Conservation (phyloP, 2,888 invertebrate genomes). For the Dendrolimus houi region DNA sequence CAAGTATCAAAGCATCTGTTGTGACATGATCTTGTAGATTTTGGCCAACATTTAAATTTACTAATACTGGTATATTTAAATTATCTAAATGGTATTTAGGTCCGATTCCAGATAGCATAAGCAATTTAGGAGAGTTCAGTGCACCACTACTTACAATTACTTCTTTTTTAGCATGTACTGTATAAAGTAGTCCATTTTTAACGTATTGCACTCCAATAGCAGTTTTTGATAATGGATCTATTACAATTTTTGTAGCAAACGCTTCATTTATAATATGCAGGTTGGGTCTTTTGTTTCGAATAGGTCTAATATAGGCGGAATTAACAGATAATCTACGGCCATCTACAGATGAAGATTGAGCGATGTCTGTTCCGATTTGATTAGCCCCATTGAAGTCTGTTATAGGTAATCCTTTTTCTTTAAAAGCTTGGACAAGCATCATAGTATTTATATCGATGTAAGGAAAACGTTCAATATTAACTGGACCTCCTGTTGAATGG, state of each 20-base stretch:
- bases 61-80: slow-evolving; percentile 72
- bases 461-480: slow-evolving; percentile 79
- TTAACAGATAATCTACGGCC: slow-evolving; percentile 79
- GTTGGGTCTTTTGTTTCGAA: slow-evolving; percentile 71
- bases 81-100: slow-evolving; percentile 70
- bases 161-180: slow-evolving; percentile 74
- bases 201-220: slow-evolving; percentile 58
- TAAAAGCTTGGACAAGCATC: slow-evolving; percentile 76
- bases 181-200: slow-evolving; percentile 52
- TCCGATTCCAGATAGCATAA: slow-evolving; percentile 82
- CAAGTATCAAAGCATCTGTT: slow-evolving; percentile 66
- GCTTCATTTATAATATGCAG: slow-evolving; percentile 69
- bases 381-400: slow-evolving; percentile 75
- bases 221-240: slow-evolving; percentile 71
- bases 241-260: slow-evolving; percentile 73
- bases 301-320: slow-evolving; percentile 80
- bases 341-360: slow-evolving; percentile 78
- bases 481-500: slow-evolving; percentile 79
- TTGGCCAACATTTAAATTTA: slow-evolving; percentile 81
- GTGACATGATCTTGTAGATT: slow-evolving; percentile 87
- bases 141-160: slow-evolving; percentile 78
- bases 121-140: slow-evolving; percentile 78
- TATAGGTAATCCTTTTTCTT: slow-evolving; percentile 77
- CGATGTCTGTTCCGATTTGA: slow-evolving; percentile 78
- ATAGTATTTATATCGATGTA: slow-evolving; percentile 77